Conservation (phyloP, 2,797 vertebrate species). For the Neoniphon sammara region DNA sequence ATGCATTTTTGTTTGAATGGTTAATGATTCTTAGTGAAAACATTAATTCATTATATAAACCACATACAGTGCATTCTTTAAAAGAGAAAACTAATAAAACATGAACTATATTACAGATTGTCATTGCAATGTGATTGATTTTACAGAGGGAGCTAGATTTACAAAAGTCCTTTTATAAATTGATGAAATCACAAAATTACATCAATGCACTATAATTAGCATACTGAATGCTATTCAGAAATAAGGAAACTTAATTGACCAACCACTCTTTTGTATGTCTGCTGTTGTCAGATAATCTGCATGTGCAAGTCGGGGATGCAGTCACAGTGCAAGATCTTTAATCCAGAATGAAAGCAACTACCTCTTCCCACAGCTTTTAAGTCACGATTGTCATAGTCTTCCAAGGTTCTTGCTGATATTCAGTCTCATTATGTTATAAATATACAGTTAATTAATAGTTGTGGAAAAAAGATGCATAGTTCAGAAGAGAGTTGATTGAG, state of each 20-base stretch:
- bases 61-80: slow-evolving; percentile 55
- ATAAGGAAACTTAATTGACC: background rate
- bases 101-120: slow-evolving; percentile 57
- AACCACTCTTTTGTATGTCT: background rate
- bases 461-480: no score
- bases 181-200: background rate
- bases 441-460: no score
- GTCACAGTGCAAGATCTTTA: background rate
- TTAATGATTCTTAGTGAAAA: slow-evolving; percentile 22
- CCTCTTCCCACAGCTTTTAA: background rate
- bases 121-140: slow-evolving; percentile 60
- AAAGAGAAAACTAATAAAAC: slow-evolving; percentile 30
- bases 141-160: slow-evolving; percentile 6
- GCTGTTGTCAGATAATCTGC: background rate
- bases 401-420: background rate
- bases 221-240: slow-evolving; percentile 8
- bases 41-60: slow-evolving; percentile 40
- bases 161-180: background rate
- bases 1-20: slow-evolving; percentile 6
- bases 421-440: no score
- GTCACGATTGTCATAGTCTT: background rate
- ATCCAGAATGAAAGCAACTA: background rate
- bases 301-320: background rate
- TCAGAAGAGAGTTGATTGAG: no score
- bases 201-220: no score